Base-by-base conservation (phyloP, 2,888 invertebrate genomes). In the Neuroscelio doddi region DNA sequence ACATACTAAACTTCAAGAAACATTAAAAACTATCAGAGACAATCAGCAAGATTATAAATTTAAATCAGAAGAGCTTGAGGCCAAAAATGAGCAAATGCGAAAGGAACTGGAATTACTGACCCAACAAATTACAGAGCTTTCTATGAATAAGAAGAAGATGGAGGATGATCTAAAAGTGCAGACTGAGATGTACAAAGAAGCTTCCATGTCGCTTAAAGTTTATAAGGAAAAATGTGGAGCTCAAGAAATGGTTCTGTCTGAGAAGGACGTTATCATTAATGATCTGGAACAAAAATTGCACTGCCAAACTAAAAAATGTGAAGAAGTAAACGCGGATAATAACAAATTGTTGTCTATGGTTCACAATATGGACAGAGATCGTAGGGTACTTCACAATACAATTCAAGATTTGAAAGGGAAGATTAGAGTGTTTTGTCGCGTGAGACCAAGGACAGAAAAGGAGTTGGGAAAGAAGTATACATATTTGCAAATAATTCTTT, bases 401-500 rank as follows among this genome's bases (percentile, higher is more conserved):
- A 88, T 93, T 26, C 92, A 93, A 86, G 93, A 93, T 80, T 83
- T 93, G 32, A 92, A 90, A 78, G 93, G 93, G 0, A 93, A 92
- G 74, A 93, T 94, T 51, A 83, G 94, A 49, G 94, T 94, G 0
- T 93, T 93, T 74, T 93, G 93, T 76, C 87, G 94, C 64, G 89
- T 94, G 5, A 87, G 93, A 21, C 94, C 94, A 0, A 88, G 89
- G 2, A 83, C 92, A 2, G 85, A 87, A 1, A 86, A 85, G 4
- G 93, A 93, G 79, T 64, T 78, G n/a, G 78, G 85, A 2, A 88
- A 87, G 75, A 82, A 86, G 81, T 81, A 71, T 4, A 4, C n/a
- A 10, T 10, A 30, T 30, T 30, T 30, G n/a, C n/a, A n/a, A n/a
- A n/a, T n/a, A n/a, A n/a, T n/a, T n/a, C n/a, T n/a, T n/a, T n/a